phyloP scores from a whole-genome alignment of 1,140 invertebrate species.

The Matsumurasca onukii region DNA sequence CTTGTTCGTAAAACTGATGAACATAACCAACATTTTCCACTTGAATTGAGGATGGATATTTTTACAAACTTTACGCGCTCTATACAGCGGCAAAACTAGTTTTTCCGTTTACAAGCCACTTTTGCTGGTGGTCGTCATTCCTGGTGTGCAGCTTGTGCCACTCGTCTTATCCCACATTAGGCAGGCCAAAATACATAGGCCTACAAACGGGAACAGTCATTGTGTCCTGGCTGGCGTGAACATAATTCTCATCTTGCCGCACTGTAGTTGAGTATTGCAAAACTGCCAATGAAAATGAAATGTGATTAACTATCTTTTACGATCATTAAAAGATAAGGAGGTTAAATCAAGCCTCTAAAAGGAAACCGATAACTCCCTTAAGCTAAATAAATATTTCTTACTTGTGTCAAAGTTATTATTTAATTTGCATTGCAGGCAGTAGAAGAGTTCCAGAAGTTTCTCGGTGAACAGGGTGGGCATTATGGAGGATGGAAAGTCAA shows the following conservation, averaged over 20 bases:
- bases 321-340: not conserved
- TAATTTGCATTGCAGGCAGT: conserved; percentile 1
- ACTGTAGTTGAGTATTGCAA: not conserved
- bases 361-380: not conserved
- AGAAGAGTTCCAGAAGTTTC: conserved; percentile 9
- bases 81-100: too few relatives aligned
- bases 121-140: too few relatives aligned
- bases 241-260: not conserved
- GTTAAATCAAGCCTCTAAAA: not conserved
- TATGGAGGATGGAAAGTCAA: conserved; percentile 16
- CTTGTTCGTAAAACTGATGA: too few relatives aligned
- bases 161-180: too few relatives aligned
- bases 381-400: not conserved
- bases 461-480: not conserved
- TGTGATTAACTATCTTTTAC: not conserved
- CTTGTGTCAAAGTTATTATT: not conserved
- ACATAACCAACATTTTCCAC: too few relatives aligned
- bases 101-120: too few relatives aligned
- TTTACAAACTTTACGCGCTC: too few relatives aligned
- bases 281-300: not conserved
- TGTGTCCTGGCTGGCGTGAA: too few relatives aligned
- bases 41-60: too few relatives aligned
- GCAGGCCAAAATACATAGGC: too few relatives aligned
- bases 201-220: too few relatives aligned
- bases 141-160: too few relatives aligned